Conservation (phyloP, 1,140 invertebrate genomes). For the Venustaconcha ellipsiformis region DNA sequence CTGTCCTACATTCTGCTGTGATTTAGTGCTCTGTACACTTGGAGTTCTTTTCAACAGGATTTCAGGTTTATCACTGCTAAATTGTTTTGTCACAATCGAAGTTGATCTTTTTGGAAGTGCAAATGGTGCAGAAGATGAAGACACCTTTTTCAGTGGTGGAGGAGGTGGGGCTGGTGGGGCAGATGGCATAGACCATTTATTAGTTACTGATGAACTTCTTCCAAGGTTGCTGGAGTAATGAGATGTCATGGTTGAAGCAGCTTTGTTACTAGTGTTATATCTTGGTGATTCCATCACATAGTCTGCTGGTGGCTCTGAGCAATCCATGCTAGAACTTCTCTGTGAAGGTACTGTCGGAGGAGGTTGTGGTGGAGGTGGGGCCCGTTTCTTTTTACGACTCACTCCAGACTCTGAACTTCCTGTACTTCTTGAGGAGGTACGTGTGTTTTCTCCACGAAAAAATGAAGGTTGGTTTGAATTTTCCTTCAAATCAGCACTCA, state of each 20-base stretch:
- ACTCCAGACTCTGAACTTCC: conserved; percentile 37
- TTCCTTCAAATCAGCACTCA: conserved; percentile 36
- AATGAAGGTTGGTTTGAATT: conserved; percentile 22
- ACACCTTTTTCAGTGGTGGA: conserved; percentile 1
- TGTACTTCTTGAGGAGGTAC: conserved; percentile 26
- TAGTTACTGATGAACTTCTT: too few relatives aligned
- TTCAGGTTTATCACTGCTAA: conserved; percentile 15
- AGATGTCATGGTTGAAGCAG: too few relatives aligned
- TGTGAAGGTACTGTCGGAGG: conserved; percentile 10
- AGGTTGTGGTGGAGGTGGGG: conserved; percentile 35
- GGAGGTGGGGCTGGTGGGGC: conserved; percentile 4
- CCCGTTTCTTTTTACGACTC: conserved; percentile 50
- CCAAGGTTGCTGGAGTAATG: too few relatives aligned
- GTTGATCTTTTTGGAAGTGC: not conserved
- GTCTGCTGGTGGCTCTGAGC: conserved; percentile 45
- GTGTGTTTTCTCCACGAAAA: conserved; percentile 8
- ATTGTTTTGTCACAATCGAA: not conserved
- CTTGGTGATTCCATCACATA: conserved; percentile 44
- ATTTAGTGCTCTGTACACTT: conserved; percentile 19
- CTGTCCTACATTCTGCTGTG: conserved; percentile 16
- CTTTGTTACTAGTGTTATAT: not conserved
- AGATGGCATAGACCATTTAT: not conserved
- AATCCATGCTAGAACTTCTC: conserved; percentile 10
- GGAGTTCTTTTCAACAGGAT: conserved; percentile 26
- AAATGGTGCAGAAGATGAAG: conserved; percentile 17